Conservation (phyloP, 1,140 invertebrate genomes). For the Aphelinus certus region DNA sequence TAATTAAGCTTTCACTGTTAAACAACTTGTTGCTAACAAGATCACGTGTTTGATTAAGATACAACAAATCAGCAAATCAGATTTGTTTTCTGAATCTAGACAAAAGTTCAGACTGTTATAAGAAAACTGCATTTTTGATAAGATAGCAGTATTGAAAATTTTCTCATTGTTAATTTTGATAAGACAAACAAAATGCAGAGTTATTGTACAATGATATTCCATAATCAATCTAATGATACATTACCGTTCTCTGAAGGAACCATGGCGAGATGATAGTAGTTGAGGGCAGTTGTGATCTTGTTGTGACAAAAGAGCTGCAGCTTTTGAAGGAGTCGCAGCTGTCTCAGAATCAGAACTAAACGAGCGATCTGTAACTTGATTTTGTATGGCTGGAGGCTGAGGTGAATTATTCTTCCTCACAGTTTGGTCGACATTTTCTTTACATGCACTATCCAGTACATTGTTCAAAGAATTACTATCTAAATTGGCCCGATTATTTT, state of each 20-base stretch:
- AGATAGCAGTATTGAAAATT: too few relatives aligned
- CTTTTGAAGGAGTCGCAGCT: slow-evolving; percentile 66
- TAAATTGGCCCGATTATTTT: slow-evolving; percentile 26
- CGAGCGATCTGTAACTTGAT: slow-evolving; percentile 57
- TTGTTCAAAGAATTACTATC: slow-evolving; percentile 11
- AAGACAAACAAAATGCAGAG: too few relatives aligned
- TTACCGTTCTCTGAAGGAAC: slow-evolving; percentile 68
- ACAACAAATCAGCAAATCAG: too few relatives aligned
- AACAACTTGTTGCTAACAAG: not conserved
- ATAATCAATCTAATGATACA: slow-evolving; percentile 1
- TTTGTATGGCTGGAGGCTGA: not conserved
- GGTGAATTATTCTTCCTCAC: slow-evolving; percentile 31
- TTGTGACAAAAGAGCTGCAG: slow-evolving; percentile 48
- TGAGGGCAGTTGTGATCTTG: slow-evolving; percentile 58
- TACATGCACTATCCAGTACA: slow-evolving; percentile 3
- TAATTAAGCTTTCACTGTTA: too few relatives aligned
- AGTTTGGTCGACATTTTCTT: slow-evolving; percentile 21
- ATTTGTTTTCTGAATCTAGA: too few relatives aligned
- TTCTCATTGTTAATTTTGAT: too few relatives aligned
- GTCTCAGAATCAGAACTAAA: slow-evolving; percentile 76
- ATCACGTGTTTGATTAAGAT: not conserved
- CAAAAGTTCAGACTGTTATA: too few relatives aligned
- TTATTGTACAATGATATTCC: too few relatives aligned
- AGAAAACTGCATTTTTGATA: too few relatives aligned
- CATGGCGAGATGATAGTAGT: slow-evolving; percentile 54